phyloP scores from a whole-genome alignment of 2,113 vertebrate species.

The Diphyllodes magnificus region DNA sequence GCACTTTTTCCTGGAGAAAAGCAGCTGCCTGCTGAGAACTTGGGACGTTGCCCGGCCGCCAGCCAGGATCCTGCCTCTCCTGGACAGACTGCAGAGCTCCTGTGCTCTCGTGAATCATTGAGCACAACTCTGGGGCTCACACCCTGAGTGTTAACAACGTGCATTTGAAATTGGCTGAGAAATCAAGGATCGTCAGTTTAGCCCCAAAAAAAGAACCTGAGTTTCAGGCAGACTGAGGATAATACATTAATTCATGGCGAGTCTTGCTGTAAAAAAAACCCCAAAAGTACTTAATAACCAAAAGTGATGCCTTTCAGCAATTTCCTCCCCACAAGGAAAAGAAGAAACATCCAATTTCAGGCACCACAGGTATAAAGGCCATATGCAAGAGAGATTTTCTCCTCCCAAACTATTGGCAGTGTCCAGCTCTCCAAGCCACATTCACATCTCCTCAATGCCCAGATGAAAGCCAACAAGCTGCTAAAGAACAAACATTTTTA shows the following conservation, averaged over 20 bases:
- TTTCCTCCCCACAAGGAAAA: not conserved
- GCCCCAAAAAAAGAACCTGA: not conserved
- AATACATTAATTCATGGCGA: not conserved
- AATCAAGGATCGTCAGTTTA: not conserved
- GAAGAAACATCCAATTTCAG: not conserved
- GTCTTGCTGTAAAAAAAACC: not conserved
- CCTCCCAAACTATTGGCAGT: not conserved
- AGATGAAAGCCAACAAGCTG: not conserved
- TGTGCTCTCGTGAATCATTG: accelerated
- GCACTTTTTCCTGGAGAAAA: not conserved
- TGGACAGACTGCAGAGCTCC: not conserved
- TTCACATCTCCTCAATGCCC: not conserved
- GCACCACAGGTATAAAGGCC: not conserved
- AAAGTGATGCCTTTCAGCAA: not conserved
- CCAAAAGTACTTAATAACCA: not conserved
- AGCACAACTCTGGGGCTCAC: not conserved
- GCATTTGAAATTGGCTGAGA: not conserved
- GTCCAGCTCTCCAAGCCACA: not conserved
- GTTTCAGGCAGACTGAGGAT: not conserved
- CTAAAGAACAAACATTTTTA: not conserved
- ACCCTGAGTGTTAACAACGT: not conserved
- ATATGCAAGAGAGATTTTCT: not conserved
- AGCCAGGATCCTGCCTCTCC: not conserved
- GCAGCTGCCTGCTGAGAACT: not conserved
- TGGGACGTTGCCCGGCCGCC: accelerated